Percentiles rank a stretch among this genome's conserved stretches.
phyloP scores from a whole-genome alignment of 2,113 vertebrate genomes.

The Plecturocebus donacophilus region DNA sequence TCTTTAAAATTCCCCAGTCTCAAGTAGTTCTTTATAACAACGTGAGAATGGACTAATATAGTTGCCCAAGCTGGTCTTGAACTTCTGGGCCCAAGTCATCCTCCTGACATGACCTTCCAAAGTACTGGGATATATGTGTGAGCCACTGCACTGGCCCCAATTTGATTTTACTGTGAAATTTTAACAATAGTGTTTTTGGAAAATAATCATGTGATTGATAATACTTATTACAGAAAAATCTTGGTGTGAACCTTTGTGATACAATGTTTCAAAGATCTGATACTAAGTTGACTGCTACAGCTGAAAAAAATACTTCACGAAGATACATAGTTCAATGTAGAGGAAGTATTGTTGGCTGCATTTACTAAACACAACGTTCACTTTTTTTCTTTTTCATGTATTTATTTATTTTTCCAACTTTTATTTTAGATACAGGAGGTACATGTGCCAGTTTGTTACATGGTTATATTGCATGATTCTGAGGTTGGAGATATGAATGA shows the following conservation, averaged over 20 bases:
- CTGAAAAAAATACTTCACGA: background rate
- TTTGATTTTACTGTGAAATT: background rate
- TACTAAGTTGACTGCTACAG: background rate
- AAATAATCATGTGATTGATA: background rate
- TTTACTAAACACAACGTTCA: background rate
- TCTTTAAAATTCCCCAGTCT: no score
- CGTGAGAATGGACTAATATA: no score
- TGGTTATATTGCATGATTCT: no score
- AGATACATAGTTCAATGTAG: background rate
- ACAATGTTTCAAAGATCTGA: background rate
- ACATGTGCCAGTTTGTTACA: no score
- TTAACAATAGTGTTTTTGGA: background rate
- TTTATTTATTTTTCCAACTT: no score
- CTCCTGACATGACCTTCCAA: background rate
- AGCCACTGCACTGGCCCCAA: background rate
- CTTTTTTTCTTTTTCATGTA: no score
- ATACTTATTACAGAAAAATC: background rate
- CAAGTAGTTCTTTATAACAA: no score
- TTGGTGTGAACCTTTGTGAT: background rate
- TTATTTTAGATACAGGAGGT: no score
- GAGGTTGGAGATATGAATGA: no score
- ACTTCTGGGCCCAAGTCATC: background rate
- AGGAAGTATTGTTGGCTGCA: background rate
- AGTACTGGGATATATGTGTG: background rate
- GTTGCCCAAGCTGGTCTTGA: background rate